Base-by-base conservation (phyloP, 1,140 invertebrate species). In the Medauroidea extradentata region DNA sequence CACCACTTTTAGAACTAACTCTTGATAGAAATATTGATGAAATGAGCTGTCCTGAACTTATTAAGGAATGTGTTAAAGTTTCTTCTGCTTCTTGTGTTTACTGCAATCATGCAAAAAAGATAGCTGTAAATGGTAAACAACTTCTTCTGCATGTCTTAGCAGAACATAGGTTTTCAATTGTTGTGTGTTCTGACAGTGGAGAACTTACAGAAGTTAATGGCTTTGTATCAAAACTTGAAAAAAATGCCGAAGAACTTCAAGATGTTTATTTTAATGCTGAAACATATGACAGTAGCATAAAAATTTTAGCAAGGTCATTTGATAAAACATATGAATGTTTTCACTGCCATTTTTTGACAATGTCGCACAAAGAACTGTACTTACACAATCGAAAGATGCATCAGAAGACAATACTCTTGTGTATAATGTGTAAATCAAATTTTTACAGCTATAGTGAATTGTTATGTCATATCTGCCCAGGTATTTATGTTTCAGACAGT, bases 361-460 rank as follows among this genome's bases (percentile, higher is more conserved):
- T 80, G 3, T 76, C 87, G 29, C 88, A 91, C 67, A 91, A 91
- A 74, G 89, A 93, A 73, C 78, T 91, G 11, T 91, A 89, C 74
- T 77, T 88, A 62, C 90, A 93, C 71, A 91, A 91, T 71, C 79
- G 89, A 50, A 89, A 90, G 75, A 84, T 89, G 80, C 90, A 93
- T 75, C 84, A 89, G 63, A 91, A 90, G 72, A 84, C 86, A 24
- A 85, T 88, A 57, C 77, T 90, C 39, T 72, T 88, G 38, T 93
- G 90, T 75, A 83, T 88, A 57, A 91, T 93, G 89, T 93, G 90
- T 71, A 90, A 90, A 76, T 83, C 84, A 23, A 89, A 86, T 67
- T 91, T 91, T 77, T 89, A 87, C 70, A 90, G 85, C 75, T 91
- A 90, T 70, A 91, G 89, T 74, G 89, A 93, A 73, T 74, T 93